These are phyloP conservation scores for Pseudocheirus occidentalis DNA, from an alignment of 2,797 vertebrate genomes.

Conservation along the genomic window DNA sequence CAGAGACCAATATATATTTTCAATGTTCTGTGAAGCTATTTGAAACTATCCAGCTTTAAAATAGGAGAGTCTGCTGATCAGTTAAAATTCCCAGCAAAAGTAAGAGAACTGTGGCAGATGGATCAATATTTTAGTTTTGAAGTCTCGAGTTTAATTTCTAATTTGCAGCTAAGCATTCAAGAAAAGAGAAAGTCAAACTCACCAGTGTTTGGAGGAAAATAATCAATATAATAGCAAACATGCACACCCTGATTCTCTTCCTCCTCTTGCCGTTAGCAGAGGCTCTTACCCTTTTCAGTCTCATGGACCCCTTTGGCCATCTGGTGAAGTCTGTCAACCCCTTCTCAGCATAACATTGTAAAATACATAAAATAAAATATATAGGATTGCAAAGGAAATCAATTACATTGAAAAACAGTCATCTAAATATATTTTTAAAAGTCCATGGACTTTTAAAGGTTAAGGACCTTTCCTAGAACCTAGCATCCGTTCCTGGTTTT, in stretches of 20 bases:
- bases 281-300: neutral
- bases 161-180: constrained; percentile 31
- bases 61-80: neutral
- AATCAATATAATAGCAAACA: constrained; percentile 28
- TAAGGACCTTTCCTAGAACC: neutral
- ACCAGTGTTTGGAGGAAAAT: constrained; percentile 50
- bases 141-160: constrained; percentile 30
- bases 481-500: neutral
- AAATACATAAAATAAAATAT: neutral
- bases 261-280: neutral
- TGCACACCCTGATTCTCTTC: constrained; percentile 15
- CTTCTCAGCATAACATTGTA: neutral
- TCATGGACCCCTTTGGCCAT: neutral
- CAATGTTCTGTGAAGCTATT: constrained; percentile 28
- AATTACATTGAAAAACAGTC: neutral
- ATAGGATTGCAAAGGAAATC: neutral
- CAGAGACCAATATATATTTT: constrained; percentile 21
- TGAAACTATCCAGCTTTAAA: constrained; percentile 55
- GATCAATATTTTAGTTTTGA: constrained; percentile 45
- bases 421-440: neutral
- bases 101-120: neutral
- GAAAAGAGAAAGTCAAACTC: constrained; percentile 56
- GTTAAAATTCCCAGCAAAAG: constrained; percentile 22
- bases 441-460: neutral
- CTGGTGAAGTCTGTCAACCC: neutral